These are phyloP conservation scores for Poecile atricapillus DNA, from an alignment of 2,113 vertebrate genomes.

Conservation along the genomic window DNA sequence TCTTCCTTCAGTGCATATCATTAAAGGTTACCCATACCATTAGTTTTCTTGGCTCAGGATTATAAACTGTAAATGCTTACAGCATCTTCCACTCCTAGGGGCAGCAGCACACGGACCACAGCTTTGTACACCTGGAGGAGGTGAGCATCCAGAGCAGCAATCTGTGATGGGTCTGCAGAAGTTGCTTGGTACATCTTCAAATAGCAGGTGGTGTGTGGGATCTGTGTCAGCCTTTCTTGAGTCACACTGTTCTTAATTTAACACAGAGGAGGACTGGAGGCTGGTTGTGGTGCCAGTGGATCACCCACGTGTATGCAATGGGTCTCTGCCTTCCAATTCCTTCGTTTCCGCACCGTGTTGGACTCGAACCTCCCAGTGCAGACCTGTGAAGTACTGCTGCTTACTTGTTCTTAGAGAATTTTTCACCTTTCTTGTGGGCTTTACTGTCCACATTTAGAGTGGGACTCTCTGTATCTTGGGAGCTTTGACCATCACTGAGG, in stretches of 20 bases:
- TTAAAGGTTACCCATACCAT: background rate
- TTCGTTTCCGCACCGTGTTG: accelerated
- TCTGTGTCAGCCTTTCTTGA: background rate
- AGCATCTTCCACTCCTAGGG: background rate
- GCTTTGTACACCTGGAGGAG: background rate
- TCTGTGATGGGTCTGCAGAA: background rate
- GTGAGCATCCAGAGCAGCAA: background rate
- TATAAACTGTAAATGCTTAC: background rate
- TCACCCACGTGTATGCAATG: accelerated
- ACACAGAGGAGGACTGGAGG: background rate
- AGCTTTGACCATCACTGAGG: background rate
- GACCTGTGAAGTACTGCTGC: background rate
- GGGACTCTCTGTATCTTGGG: background rate
- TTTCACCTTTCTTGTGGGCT: background rate
- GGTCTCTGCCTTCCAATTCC: background rate
- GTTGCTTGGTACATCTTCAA: background rate
- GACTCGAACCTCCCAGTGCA: background rate
- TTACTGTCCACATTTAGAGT: background rate
- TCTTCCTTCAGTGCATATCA: background rate
- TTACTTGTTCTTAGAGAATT: background rate
- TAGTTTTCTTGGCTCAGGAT: background rate
- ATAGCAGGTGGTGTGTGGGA: background rate
- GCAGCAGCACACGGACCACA: background rate
- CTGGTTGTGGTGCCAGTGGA: background rate
- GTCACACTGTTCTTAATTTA: background rate